A percentile compares a stretch with the other conserved stretches of the same genome.
Conservation (phyloP, 2,797 vertebrate genomes). For the Erpetoichthys calabaricus region DNA sequence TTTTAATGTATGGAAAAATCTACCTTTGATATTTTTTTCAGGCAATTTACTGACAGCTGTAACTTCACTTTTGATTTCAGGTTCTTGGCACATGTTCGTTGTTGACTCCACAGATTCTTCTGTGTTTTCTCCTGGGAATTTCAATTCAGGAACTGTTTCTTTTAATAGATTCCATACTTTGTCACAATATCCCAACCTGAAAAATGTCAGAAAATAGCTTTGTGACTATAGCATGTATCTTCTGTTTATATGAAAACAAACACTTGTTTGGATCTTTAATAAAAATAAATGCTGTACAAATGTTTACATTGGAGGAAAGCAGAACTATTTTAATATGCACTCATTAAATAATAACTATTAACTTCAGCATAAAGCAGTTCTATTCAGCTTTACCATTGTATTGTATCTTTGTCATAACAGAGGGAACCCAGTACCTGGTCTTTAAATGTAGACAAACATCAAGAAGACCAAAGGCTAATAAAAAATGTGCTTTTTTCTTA, state of each 20-base stretch:
- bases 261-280: not conserved
- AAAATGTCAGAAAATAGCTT: conserved; percentile 15
- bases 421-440: too few species aligned
- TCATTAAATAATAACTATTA: too few species aligned
- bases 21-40: conserved; percentile 41
- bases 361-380: too few species aligned
- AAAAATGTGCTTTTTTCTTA: too few species aligned
- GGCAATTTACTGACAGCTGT: conserved; percentile 20
- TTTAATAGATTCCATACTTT: conserved; percentile 68
- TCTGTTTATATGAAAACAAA: not conserved
- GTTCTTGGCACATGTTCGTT: conserved; percentile 22
- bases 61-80: conserved; percentile 27
- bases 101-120: conserved; percentile 24
- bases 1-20: too few species aligned
- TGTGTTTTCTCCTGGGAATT: conserved; percentile 26
- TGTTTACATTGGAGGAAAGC: too few species aligned
- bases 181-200: conserved; percentile 40
- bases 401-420: too few species aligned
- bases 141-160: conserved; percentile 57
- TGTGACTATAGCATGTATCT: conserved; percentile 15
- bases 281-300: not conserved
- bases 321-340: too few species aligned
- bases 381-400: too few species aligned
- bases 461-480: too few species aligned
- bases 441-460: too few species aligned